These are phyloP conservation scores for Trachythela sp. DNA, from an alignment of 64 coral and sea anemone genomes.

Conservation along the genomic window DNA sequence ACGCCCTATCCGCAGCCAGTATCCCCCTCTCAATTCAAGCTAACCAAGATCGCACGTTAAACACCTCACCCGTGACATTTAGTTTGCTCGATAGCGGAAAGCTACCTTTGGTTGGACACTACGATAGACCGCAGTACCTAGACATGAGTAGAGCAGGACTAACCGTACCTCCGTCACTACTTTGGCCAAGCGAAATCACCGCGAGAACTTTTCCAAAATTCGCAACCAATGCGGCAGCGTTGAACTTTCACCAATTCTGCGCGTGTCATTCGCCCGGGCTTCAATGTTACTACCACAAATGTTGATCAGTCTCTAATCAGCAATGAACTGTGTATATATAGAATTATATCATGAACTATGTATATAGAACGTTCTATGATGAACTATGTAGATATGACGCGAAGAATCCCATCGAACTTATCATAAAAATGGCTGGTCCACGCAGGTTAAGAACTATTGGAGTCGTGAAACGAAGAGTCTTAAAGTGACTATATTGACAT, in stretches of 20 bases:
- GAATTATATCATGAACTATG: neutral
- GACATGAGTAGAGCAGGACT: neutral
- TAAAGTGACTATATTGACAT: too few species aligned
- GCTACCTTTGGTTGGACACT: slow-evolving; percentile 1
- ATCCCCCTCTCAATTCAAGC: neutral
- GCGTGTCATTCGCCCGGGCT: slow-evolving; percentile 18
- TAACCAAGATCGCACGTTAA: neutral
- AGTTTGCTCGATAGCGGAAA: neutral
- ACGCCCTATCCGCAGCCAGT: neutral
- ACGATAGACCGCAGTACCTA: neutral
- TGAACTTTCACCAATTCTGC: slow-evolving; percentile 18
- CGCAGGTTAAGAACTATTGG: too few species aligned
- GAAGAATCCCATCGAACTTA: too few species aligned
- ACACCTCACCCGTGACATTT: neutral
- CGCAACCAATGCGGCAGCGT: neutral
- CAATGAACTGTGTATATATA: neutral
- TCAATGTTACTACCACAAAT: slow-evolving; percentile 16
- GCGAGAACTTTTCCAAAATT: neutral
- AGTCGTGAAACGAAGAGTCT: too few species aligned
- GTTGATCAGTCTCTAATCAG: neutral
- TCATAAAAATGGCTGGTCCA: neutral
- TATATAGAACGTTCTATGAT: neutral
- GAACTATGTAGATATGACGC: too few species aligned
- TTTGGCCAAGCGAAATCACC: slow-evolving; percentile 17
- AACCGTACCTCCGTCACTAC: neutral